Conservation (phyloP, 2,888 invertebrate genomes). For the Aromia moschata region DNA sequence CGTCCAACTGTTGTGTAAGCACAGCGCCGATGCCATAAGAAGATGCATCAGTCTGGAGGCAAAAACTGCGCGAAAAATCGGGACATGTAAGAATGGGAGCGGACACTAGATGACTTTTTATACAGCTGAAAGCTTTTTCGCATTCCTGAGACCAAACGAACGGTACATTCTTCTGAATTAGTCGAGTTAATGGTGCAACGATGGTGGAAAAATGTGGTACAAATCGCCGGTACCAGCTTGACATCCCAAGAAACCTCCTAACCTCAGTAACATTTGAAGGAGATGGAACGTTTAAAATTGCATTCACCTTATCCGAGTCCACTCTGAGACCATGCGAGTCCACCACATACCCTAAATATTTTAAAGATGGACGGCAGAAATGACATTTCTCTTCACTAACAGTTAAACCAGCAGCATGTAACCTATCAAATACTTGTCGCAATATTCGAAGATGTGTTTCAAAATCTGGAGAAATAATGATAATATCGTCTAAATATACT, state of each 20-base stretch:
- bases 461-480: background rate
- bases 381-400: background rate
- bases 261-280: background rate
- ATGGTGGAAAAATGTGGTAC: slow-evolving; percentile 35
- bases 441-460: background rate
- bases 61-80: slow-evolving; percentile 33
- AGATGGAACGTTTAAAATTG: background rate
- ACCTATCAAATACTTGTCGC: background rate
- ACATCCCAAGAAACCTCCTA: slow-evolving; percentile 24
- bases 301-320: background rate
- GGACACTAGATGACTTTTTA: slow-evolving; percentile 9
- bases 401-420: background rate
- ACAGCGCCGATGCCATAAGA: background rate
- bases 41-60: background rate
- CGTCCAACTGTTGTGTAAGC: background rate
- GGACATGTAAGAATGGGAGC: background rate
- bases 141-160: slow-evolving; percentile 30
- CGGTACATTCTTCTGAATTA: slow-evolving; percentile 28
- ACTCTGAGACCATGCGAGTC: background rate
- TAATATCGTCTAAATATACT: background rate
- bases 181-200: slow-evolving; percentile 29
- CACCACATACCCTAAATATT: background rate
- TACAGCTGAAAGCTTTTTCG: slow-evolving; percentile 19
- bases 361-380: background rate
- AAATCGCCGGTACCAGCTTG: slow-evolving; percentile 43